phyloP scores from a whole-genome alignment of 2,797 vertebrate genomes.

The Chelonia mydas region DNA sequence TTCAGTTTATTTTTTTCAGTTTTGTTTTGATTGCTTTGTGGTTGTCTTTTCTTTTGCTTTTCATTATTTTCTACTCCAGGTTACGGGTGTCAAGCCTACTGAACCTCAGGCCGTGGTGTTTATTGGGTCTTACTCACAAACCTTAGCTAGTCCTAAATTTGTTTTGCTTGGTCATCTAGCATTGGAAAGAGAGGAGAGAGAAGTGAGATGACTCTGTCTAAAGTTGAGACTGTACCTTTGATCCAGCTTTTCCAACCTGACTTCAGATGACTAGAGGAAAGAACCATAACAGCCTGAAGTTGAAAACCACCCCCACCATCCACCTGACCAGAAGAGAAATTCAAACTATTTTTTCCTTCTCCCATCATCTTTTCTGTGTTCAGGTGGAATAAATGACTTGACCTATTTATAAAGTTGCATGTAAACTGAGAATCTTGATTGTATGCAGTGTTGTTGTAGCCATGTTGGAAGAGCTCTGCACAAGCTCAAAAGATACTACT shows the following conservation, averaged over 20 bases:
- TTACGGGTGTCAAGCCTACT: background rate
- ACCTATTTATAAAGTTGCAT: background rate
- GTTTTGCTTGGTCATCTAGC: background rate
- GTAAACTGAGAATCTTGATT: background rate
- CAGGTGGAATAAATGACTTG: background rate
- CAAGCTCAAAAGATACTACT: no score
- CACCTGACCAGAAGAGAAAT: background rate
- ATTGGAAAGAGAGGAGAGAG: no score
- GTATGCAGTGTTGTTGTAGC: no score
- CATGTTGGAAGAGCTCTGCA: no score
- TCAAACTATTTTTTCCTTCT: background rate
- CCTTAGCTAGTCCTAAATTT: background rate
- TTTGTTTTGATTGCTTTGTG: background rate
- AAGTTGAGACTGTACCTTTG: background rate
- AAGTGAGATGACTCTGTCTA: background rate
- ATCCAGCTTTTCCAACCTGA: background rate
- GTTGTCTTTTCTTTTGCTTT: background rate
- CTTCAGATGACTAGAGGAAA: background rate
- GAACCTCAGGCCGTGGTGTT: background rate
- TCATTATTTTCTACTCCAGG: background rate
- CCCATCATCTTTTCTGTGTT: background rate
- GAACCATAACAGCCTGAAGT: background rate
- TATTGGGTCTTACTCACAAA: background rate
- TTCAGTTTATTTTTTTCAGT: background rate
- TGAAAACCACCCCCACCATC: background rate